Base-by-base conservation (phyloP, 2,888 invertebrate genomes). In the Oxycera nigricornis region DNA sequence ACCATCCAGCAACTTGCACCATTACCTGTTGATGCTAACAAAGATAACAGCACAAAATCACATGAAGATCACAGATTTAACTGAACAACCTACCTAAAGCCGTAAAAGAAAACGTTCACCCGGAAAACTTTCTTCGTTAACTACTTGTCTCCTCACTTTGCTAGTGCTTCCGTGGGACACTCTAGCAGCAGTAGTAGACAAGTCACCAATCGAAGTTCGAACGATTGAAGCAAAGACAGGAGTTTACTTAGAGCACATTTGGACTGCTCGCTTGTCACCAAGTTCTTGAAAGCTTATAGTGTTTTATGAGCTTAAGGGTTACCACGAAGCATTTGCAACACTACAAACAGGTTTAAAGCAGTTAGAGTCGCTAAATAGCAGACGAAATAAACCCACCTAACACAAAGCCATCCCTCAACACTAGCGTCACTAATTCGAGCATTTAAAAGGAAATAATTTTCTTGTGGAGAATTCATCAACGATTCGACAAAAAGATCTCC, bases 1-100 rank as follows among this genome's bases (percentile, higher is more conserved):
- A 24, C 50, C 14, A 52, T 70, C n/a, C 70, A 50, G 2, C 35
- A 70, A 35, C 31, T 70, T 3, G 70, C 70, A 4, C 70, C 70
- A 28, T 24, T 70, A 50, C 52, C 52, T 24, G 14, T 52, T 26
- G 50, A 70, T 39, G 4, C 22, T 2, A 17, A 41, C n/a, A 22
- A 2, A 1, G 11, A 0, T 9, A 1, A 0, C 1, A 24, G 22
- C 20, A 6, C 22, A 3, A 2, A 14, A 55, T 22, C 55, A 20
- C 9, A 55, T 55, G 24, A 24, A 55, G 14, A 55, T 24, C 20
- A 55, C 20, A 0, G 24, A 20, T 3, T 6, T 9, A 20, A 17
- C 24, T 0, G 55, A 20, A 1, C 20, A 1, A 1, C 20, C 6
- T 22, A 11, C 20, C 55, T 22, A n/a, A n/a, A n/a, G n/a, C n/a